Evolutionary conservation across 2,888 invertebrate species (phyloP).

Genomic region (Rhagium mordax): DNA sequence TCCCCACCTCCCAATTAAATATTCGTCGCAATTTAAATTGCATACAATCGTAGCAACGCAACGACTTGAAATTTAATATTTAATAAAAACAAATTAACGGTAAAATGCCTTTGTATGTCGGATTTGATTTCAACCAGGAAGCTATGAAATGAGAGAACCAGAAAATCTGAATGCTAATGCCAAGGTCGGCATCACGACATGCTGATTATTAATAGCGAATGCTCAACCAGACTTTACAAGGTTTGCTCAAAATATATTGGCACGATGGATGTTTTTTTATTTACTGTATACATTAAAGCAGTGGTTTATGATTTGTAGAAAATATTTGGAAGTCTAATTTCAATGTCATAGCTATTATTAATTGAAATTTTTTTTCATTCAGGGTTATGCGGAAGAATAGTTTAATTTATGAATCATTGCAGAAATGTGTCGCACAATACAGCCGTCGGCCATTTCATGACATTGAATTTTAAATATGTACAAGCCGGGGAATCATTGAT

Average conservation of each 20-base stretch:
- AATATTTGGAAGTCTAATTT: constrained; percentile 28
- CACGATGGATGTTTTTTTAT: constrained; percentile 18
- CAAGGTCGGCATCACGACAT: constrained; percentile 49
- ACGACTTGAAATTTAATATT: constrained; percentile 6
- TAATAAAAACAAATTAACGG: constrained; percentile 28
- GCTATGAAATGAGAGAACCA: constrained; percentile 41
- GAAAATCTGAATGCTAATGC: constrained; percentile 55
- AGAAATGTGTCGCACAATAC: background rate
- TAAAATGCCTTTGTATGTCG: constrained; percentile 17
- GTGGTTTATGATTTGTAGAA: constrained; percentile 16
- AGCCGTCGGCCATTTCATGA: background rate
- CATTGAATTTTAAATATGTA: background rate
- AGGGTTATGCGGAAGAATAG: constrained; percentile 31
- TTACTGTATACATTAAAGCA: constrained; percentile 14
- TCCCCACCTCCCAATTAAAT: background rate
- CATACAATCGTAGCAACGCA: background rate
- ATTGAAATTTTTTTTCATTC: background rate
- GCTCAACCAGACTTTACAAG: constrained; percentile 21
- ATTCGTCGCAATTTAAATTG: background rate
- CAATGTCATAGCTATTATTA: constrained; percentile 12
- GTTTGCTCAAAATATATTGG: constrained; percentile 24
- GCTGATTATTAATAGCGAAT: constrained; percentile 36
- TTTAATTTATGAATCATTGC: constrained; percentile 12
- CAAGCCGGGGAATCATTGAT: background rate
- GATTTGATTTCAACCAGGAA: constrained; percentile 24